Evolutionary conservation across 2,113 vertebrate species (phyloP), one percentile per base, ranked within the genome.

Genomic region (Ancistrus triradiatus): DNA sequence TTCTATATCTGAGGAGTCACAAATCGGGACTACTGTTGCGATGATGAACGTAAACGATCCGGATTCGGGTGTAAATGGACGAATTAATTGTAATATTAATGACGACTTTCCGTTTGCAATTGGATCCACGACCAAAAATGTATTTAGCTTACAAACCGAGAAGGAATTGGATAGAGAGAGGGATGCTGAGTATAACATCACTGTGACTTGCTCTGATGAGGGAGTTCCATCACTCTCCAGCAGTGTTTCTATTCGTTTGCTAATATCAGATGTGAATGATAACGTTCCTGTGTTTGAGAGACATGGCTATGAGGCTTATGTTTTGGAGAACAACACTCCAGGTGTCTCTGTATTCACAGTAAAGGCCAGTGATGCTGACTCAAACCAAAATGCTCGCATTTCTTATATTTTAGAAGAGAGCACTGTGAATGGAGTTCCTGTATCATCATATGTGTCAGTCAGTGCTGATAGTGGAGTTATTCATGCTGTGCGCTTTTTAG

Each of bases 231-330:
- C 66, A 11, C 69, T 72, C 1, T 75, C 74, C 1, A 70, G 56
- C 1, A 62, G 72, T 68, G 31, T 15, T 15, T 56, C 72, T 21
- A 72, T 88, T 31, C 63, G n/a, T 15, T 24, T 88, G 47, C 63
- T 83, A 51, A 76, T 86, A 70, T 64, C 72, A 65, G 85, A 89
- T 46, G 76, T 84, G 58, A 89, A 88, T 62, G 85, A 87, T 69
- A 88, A 89, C 43, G 72, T 84, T 2, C 84, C 85, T 4, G 6
- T 63, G 2, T 88, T 87, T 68, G 11, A 43, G 11, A 62, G 31
- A 55, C 37, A 59, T 3, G 62, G 63, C 4, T 86, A 85, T n/a
- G 67, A 68, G 33, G 68, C 69, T 18, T 81, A 71, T 7, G 67
- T 85, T 9, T 53, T 61, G 2, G 66, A 77, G 62, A 82, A 66